Evolutionary conservation across 2,113 vertebrate genomes (phyloP), one percentile per base, ranked within the genome.

Genomic region (Columbina picui): DNA sequence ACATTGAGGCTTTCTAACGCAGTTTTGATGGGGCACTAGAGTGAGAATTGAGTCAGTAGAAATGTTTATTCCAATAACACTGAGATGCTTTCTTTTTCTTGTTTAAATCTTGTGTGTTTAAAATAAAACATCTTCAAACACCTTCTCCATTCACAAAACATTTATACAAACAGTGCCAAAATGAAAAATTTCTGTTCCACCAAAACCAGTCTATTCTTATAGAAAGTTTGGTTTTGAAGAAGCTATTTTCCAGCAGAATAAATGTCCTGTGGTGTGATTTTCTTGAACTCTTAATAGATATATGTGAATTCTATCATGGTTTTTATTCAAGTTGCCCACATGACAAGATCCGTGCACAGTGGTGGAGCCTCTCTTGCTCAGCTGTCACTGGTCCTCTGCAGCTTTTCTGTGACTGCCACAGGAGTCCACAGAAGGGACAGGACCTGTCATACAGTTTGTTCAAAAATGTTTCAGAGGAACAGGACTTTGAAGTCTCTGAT

Each of bases 251-350:
- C 21, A 73, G 6, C 5, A 26, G 27, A 73, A 50, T 8, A 41
- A 32, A 34, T 39, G 20, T 30, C 4, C 10, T 15, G 3, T 61
- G 5, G 6, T 9, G 23, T 9, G 6, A 1, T 27, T 80, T 94
- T 77, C 22, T 39, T 71, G 18, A 61, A 11, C 18, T 47, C 14
- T 75, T 56, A 49, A 43, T 45, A 45, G 43, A 18, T 36, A 21
- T 0, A 0, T 12, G 3, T 61, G 13, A 69, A 17, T 57, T 69
- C 11, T 26, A 0, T 10, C 23, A 56, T 50, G 14, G 3, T 52
- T 79, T 84, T 53, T 25, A 34, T 3, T 53, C 5, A 12, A 7
- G 15, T 30, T 89, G 10, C 5, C 36, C 2, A 5, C 0, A 1
- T 0, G 2, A 25, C 7, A 5, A 19, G 12, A 19, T 30, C 56